Evolutionary conservation across 2,797 vertebrate species (phyloP).

Genomic region (Ataeniobius toweri): DNA sequence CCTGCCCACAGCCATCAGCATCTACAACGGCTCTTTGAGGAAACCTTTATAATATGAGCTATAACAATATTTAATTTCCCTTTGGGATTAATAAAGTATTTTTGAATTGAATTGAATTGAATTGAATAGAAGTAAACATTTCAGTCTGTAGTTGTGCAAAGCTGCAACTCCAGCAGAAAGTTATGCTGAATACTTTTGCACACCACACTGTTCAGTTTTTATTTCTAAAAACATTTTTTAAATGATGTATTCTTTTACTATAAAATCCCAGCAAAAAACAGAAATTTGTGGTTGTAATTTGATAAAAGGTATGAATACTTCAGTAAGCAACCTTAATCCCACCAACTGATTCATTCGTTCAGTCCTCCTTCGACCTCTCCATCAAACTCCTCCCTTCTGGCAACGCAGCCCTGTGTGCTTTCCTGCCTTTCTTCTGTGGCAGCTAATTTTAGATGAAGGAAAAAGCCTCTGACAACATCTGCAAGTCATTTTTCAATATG

Average conservation of each 20-base stretch:
- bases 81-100: no score
- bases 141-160: background rate
- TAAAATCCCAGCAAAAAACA: background rate
- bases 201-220: background rate
- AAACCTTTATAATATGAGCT: no score
- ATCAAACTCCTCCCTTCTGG: conserved; percentile 39
- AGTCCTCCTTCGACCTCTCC: conserved; percentile 48
- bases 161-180: background rate
- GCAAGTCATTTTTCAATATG: conserved; percentile 68
- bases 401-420: conserved; percentile 63
- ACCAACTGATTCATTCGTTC: conserved; percentile 69
- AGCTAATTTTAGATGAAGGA: conserved; percentile 82
- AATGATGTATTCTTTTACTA: background rate
- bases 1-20: no score
- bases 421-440: conserved; percentile 82
- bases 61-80: no score
- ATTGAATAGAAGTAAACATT: background rate
- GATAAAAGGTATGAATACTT: background rate
- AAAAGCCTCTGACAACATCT: conserved; percentile 75
- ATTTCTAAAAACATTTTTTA: background rate
- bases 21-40: no score
- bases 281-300: background rate
- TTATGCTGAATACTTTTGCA: background rate
- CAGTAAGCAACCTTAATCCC: conserved; percentile 35
- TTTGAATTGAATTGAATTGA: no score